Evolutionary conservation across 2,888 invertebrate species (phyloP), one percentile per base, ranked within the genome.

Genomic region (Onchidella celtica): DNA sequence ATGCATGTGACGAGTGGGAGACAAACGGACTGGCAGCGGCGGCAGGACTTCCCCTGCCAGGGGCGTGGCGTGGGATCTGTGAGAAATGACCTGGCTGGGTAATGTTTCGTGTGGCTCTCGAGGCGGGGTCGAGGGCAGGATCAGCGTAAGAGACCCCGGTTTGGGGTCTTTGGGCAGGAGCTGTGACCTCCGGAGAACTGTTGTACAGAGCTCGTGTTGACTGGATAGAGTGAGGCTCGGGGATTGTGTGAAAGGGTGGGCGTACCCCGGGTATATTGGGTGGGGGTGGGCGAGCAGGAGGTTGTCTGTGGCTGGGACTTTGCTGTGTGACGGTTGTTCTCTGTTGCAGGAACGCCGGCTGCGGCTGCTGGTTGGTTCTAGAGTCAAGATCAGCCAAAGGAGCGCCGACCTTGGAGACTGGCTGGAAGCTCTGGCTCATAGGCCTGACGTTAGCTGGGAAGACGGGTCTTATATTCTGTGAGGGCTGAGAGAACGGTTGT

Each of bases 141-240:
- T 86, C 86, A 14, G 81, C 82, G 6, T 84, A 83, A 9, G 83
- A 82, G 21, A 84, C 77, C 0, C 86, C 80, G 17, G 73, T 81
- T 14, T 83, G 76, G 21, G 78, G 72, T 21, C 75, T 80, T 29
- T 82, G 74, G 40, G 75, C 70, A 6, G 80, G 81, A 9, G 65
- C 73, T 11, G 65, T 81, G 27, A 83, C 65, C 40, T 85, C 86
- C 2, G 84, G 84, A 1, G 86, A 85, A 55, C 85, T 85, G 77
- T 75, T 83, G 66, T 84, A 81, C 24, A 82, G 47, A 24, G 79
- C 73, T 21, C 84, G 70, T 29, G 24, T 40, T 11, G 73, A 73
- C 17, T 65, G 72, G 11, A 34, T 3, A 24, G 68, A 34, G 6
- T 77, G 80, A 14, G 73, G 81, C 27, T 84, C 84, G 0, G 82